These are phyloP conservation scores for Agonopterix alstromeriana DNA, from an alignment of 2,888 invertebrate species.

Conservation along the genomic window DNA sequence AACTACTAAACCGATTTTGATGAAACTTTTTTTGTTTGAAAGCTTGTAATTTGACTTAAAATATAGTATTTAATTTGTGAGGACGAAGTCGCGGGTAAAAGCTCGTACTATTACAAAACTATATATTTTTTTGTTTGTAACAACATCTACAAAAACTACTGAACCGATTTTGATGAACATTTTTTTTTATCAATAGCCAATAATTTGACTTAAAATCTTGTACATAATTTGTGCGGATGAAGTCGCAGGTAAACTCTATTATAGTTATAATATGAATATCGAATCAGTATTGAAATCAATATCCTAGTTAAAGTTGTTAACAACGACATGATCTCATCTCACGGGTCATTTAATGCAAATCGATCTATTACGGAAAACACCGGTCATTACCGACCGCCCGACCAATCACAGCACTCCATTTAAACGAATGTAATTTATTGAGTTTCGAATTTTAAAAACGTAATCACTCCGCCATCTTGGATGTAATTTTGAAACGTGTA, in stretches of 20 bases:
- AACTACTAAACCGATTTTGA: too few species aligned
- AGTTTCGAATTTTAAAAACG: conserved; percentile 62
- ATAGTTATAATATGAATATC: conserved; percentile 18
- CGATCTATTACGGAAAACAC: conserved; percentile 61
- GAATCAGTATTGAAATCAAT: conserved; percentile 44
- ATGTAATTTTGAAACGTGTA: conserved; percentile 57
- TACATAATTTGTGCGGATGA: too few species aligned
- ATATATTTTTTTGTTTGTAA: too few species aligned
- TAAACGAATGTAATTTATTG: conserved; percentile 62
- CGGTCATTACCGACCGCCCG: conserved; percentile 44
- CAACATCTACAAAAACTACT: too few species aligned
- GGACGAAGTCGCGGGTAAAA: too few species aligned
- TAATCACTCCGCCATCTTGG: conserved; percentile 56
- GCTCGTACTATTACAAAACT: too few species aligned
- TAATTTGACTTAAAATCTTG: too few species aligned
- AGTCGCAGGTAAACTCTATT: neutral
- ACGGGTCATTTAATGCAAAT: conserved; percentile 71
- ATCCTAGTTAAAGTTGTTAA: conserved; percentile 51
- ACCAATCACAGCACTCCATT: conserved; percentile 51
- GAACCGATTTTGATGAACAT: too few species aligned
- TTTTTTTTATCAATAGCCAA: too few species aligned
- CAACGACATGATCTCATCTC: conserved; percentile 55
- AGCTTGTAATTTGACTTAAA: too few species aligned
- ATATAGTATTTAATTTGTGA: too few species aligned
- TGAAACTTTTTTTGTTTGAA: too few species aligned